phyloP scores from a whole-genome alignment of 2,797 vertebrate species.

The Spinus olivaceus region DNA sequence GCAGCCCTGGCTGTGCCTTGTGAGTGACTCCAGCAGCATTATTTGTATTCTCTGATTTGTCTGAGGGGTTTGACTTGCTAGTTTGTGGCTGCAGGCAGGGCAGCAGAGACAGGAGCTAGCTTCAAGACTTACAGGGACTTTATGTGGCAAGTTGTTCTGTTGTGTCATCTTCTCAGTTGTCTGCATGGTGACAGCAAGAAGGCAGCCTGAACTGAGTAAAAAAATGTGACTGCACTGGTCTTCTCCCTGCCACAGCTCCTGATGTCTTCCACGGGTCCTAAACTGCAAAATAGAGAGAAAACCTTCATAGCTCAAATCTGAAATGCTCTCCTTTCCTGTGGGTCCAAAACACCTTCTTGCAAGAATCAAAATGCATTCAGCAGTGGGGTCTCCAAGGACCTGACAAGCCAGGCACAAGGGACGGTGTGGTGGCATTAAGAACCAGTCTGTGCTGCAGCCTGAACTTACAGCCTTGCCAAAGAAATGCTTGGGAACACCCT shows the following conservation, averaged over 20 bases:
- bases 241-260: background rate
- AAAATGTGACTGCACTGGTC: background rate
- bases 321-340: background rate
- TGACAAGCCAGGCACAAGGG: background rate
- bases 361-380: background rate
- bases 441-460: background rate
- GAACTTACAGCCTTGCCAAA: background rate
- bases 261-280: background rate
- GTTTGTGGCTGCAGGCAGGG: background rate
- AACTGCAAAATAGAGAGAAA: background rate
- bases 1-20: background rate
- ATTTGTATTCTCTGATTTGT: background rate
- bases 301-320: background rate
- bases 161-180: background rate
- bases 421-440: background rate
- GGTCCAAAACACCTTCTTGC: background rate
- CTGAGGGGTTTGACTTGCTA: background rate
- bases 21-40: background rate
- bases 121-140: background rate
- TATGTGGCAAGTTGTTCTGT: background rate
- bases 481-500: background rate
- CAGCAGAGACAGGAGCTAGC: background rate
- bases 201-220: background rate
- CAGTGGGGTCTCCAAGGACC: background rate
- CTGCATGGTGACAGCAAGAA: background rate